Conservation (phyloP, 2,113 vertebrate species). For the Pao palembangensis region DNA sequence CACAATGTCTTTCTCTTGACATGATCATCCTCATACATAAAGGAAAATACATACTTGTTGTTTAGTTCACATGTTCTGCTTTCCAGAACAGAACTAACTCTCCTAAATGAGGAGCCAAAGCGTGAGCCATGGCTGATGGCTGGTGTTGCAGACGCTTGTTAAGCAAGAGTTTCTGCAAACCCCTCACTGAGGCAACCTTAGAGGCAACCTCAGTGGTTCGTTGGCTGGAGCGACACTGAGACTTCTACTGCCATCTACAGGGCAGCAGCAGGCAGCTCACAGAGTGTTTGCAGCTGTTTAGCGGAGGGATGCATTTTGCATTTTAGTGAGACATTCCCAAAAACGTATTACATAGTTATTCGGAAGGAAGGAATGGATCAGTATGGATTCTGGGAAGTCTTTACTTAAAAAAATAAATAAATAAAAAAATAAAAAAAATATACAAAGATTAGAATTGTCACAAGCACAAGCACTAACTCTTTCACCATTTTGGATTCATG, state of each 20-base stretch:
- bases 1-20: no score
- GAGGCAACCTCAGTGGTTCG: not conserved
- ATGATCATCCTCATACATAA: no score
- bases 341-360: no score
- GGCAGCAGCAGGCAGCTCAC: not conserved
- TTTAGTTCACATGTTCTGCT: slow-evolving; percentile 24
- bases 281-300: not conserved
- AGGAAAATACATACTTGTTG: no score
- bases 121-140: slow-evolving; percentile 55
- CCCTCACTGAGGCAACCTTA: slow-evolving; percentile 20
- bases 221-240: slow-evolving; percentile 30
- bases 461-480: no score
- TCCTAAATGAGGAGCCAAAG: slow-evolving; percentile 45
- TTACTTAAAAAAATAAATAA: no score
- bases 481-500: no score
- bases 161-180: slow-evolving; percentile 40
- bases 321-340: no score
- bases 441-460: no score
- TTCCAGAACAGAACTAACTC: slow-evolving; percentile 43
- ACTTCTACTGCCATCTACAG: slow-evolving; percentile 71
- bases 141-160: slow-evolving; percentile 55
- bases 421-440: no score
- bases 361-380: no score
- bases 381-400: no score
- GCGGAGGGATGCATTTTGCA: not conserved